Conservation (phyloP, 2,888 invertebrate genomes). For the Papilio protenor region DNA sequence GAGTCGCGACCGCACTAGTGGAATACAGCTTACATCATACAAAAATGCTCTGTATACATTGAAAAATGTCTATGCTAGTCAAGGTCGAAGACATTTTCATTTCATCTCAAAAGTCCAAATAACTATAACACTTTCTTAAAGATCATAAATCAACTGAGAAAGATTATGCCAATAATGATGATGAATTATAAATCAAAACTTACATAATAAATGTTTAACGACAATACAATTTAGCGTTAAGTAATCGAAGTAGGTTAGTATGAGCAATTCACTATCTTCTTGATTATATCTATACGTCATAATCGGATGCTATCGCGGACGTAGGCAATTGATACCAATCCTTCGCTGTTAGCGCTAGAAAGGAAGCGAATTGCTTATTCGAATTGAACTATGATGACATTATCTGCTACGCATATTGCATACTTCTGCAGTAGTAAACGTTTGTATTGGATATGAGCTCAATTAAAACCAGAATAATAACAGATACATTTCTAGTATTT, state of each 20-base stretch:
- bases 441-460: not conserved
- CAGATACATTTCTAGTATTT: no score
- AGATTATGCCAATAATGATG: not conserved
- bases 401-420: not conserved
- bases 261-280: slow-evolving; percentile 10
- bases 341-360: slow-evolving; percentile 5
- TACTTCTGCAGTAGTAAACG: not conserved
- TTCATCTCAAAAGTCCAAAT: not conserved
- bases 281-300: not conserved
- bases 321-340: slow-evolving; percentile 14
- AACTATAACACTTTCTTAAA: not conserved
- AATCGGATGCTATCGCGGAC: slow-evolving; percentile 12
- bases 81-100: not conserved
- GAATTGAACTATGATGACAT: slow-evolving; percentile 13
- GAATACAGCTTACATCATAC: not conserved
- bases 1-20: not conserved
- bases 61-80: not conserved
- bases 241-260: slow-evolving; percentile 14
- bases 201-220: not conserved
- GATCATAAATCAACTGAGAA: not conserved
- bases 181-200: not conserved
- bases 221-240: not conserved
- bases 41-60: not conserved
- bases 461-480: not conserved
- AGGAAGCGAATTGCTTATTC: slow-evolving; percentile 1